phyloP scores from a whole-genome alignment of 2,113 vertebrate species.

The Platichthys flesus region DNA sequence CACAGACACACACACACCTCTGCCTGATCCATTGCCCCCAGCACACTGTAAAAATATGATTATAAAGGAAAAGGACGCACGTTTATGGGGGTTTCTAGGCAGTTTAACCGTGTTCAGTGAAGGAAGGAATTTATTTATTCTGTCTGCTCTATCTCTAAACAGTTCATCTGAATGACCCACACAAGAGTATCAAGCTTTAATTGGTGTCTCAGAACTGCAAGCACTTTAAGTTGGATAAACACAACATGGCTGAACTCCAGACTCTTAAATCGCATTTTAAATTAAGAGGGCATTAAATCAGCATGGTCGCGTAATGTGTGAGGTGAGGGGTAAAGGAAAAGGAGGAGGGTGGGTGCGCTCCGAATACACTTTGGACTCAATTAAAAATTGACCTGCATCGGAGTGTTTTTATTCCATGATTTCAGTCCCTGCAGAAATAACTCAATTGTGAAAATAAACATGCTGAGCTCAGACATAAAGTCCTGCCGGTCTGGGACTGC shows the following conservation, averaged over 20 bases:
- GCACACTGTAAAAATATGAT: not conserved
- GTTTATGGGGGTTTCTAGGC: not conserved
- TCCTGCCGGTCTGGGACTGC: conserved; percentile 61
- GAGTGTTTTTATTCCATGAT: conserved; percentile 78
- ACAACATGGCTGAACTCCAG: conserved; percentile 30
- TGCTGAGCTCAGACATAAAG: conserved; percentile 64
- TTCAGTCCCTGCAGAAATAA: conserved; percentile 77
- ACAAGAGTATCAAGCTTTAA: conserved; percentile 11
- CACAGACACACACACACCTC: not conserved
- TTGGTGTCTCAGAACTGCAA: conserved; percentile 17
- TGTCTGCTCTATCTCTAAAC: not conserved
- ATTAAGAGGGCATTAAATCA: conserved; percentile 39
- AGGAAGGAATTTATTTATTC: not conserved
- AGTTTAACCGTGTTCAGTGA: not conserved
- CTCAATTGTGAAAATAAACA: conserved; percentile 79
- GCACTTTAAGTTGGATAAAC: conserved; percentile 59
- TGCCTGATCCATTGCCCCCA: conserved; percentile 2
- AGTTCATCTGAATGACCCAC: conserved; percentile 17
- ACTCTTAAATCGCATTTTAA: conserved; percentile 43
- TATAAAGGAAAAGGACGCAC: not conserved
- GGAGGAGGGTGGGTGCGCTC: conserved; percentile 81
- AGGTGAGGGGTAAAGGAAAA: conserved; percentile 79
- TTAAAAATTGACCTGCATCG: conserved; percentile 69
- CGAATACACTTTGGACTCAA: conserved; percentile 78
- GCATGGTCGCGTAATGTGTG: conserved; percentile 50